Evolutionary conservation across 2,797 vertebrate genomes (phyloP).

Genomic region (Trematomus bernacchii): DNA sequence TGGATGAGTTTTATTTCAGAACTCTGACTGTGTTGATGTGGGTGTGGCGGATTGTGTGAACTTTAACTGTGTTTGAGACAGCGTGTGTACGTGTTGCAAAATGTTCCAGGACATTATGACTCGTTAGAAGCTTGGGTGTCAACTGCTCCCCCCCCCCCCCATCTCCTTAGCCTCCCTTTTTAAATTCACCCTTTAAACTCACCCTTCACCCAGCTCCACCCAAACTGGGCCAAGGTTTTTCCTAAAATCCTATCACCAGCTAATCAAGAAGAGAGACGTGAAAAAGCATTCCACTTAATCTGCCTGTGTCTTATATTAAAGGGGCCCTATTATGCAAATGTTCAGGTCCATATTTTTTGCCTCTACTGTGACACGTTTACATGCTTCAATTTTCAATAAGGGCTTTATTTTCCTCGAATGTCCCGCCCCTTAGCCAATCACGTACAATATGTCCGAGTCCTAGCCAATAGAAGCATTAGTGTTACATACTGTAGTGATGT

Average conservation of each 20-base stretch:
- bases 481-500: too few relatives aligned
- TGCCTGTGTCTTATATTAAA: neutral
- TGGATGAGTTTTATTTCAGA: constrained; percentile 42
- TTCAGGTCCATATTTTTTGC: too few relatives aligned
- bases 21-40: constrained; percentile 28
- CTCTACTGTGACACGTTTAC: too few relatives aligned
- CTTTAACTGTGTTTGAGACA: constrained; percentile 11
- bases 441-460: too few relatives aligned
- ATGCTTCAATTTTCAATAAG: too few relatives aligned
- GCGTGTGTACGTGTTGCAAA: constrained; percentile 40
- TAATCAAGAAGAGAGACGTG: neutral
- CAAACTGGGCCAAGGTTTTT: constrained; percentile 22
- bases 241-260: constrained; percentile 1
- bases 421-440: too few relatives aligned
- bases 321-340: too few relatives aligned
- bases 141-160: neutral
- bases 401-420: too few relatives aligned
- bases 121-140: constrained; percentile 39
- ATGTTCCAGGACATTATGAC: constrained; percentile 59
- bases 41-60: constrained; percentile 41
- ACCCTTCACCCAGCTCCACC: constrained; percentile 45
- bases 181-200: constrained; percentile 44
- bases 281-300: neutral
- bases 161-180: constrained; percentile 25
- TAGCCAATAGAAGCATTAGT: too few relatives aligned